These are phyloP conservation scores for Sceloporus tristichus DNA, from an alignment of 2,113 vertebrate genomes.

Conservation along the genomic window DNA sequence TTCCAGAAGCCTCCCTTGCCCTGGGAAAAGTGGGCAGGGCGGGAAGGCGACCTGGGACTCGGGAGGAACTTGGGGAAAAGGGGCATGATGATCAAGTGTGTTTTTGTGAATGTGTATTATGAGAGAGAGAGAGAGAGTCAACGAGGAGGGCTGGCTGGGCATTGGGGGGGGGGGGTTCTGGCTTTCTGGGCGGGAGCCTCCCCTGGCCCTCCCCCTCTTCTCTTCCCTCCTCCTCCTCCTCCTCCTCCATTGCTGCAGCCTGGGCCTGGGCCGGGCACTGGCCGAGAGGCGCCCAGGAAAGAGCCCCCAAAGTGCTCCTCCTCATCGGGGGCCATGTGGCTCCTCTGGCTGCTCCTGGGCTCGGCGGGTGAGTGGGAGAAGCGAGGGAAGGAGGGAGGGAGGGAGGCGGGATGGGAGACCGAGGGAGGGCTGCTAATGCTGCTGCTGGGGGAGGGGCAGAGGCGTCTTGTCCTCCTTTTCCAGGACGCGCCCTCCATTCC, in stretches of 20 bases:
- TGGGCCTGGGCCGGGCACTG: conserved; percentile 18
- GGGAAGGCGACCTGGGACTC: not conserved
- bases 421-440: no score
- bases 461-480: no score
- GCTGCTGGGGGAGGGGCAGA: no score
- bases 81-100: no score
- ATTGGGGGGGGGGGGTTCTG: not conserved
- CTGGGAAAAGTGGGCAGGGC: not conserved
- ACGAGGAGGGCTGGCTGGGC: conserved; percentile 7
- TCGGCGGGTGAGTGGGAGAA: conserved; percentile 81
- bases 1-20: no score
- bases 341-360: conserved; percentile 86
- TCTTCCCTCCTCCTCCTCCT: conserved; percentile 36
- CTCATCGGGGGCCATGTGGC: conserved; percentile 79
- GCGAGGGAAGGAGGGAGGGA: no score
- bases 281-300: conserved; percentile 45
- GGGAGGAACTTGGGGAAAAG: no score
- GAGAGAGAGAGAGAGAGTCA: not conserved
- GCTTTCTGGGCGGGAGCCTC: not conserved
- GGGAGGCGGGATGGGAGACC: no score
- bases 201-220: conserved; percentile 38
- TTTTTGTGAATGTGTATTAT: no score
- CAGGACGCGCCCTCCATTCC: no score
- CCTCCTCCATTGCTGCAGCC: not conserved
- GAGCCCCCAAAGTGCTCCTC: conserved; percentile 38